A percentile compares a stretch with the other conserved stretches of the same genome.
These are phyloP conservation scores for Actenoides lindsayi DNA, from an alignment of 2,113 vertebrate genomes.

Conservation along the genomic window DNA sequence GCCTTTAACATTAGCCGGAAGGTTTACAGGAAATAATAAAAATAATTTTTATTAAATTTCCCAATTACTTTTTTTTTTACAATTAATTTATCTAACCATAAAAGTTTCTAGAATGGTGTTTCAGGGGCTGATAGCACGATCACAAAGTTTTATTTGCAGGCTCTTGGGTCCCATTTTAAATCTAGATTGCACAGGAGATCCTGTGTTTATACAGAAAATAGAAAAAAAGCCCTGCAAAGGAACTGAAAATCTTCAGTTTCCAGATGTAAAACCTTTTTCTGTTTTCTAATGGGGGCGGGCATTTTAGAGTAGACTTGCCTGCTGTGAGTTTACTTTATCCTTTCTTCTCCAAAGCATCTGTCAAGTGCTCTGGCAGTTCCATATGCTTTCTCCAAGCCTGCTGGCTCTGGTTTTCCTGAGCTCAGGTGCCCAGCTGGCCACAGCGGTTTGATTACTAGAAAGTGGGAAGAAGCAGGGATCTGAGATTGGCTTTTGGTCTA, in stretches of 20 bases:
- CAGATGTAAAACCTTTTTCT: not conserved
- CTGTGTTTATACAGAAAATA: not conserved
- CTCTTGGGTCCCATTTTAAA: not conserved
- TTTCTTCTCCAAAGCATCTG: constrained; percentile 2
- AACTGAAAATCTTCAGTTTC: not conserved
- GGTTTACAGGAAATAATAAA: not conserved
- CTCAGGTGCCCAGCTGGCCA: constrained; percentile 22
- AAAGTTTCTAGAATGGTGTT: not conserved
- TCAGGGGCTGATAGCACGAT: not conserved
- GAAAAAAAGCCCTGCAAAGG: not conserved
- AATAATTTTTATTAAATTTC: not conserved
- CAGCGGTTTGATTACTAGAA: constrained; percentile 27
- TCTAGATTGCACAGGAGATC: not conserved
- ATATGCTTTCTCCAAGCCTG: constrained; percentile 40
- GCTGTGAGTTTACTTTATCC: not conserved
- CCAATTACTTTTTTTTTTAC: not conserved
- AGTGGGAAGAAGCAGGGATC: not conserved
- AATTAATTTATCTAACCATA: not conserved
- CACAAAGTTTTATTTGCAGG: not conserved
- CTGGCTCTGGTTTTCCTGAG: not conserved
- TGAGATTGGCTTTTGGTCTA: constrained; percentile 17
- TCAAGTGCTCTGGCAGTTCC: constrained; percentile 28
- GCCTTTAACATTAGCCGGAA: not conserved
- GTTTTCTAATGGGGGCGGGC: not conserved
- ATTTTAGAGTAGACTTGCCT: not conserved